Percentiles rank a stretch among this genome's conserved stretches.
Evolutionary conservation across 2,888 invertebrate genomes (phyloP).

Genomic region (Hoplodrina blanda): DNA sequence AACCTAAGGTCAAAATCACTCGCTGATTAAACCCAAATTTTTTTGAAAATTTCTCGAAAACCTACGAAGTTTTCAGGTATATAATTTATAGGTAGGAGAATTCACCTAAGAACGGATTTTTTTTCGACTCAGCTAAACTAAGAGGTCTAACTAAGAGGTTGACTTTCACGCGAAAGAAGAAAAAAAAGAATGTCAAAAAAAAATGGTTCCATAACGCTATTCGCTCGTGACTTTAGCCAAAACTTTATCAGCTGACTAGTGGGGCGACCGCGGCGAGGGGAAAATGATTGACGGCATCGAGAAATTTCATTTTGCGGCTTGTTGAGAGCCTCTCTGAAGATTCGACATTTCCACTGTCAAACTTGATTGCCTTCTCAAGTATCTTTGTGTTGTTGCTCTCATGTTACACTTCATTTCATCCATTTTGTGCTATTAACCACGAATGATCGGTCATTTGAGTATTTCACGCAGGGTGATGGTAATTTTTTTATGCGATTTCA

Average conservation of each 20-base stretch:
- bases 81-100: too few species aligned
- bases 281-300: conserved; percentile 89
- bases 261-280: conserved; percentile 79
- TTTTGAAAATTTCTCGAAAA: too few species aligned
- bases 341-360: conserved; percentile 76
- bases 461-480: conserved; percentile 64
- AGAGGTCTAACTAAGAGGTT: too few species aligned
- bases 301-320: conserved; percentile 90
- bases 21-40: too few species aligned
- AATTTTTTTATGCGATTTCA: conserved; percentile 48
- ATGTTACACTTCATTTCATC: conserved; percentile 83
- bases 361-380: conserved; percentile 82
- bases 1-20: too few species aligned
- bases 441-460: conserved; percentile 74
- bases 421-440: conserved; percentile 77
- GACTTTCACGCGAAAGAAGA: too few species aligned
- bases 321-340: conserved; percentile 85
- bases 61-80: too few species aligned
- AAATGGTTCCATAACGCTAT: conserved; percentile 1
- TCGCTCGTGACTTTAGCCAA: conserved; percentile 59
- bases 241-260: conserved; percentile 70
- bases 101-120: too few species aligned
- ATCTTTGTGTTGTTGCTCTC: conserved; percentile 81
- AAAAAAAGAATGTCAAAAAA: not conserved
- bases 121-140: too few species aligned